Conservation (phyloP, 2,113 vertebrate genomes). For the Ictalurus punctatus region DNA sequence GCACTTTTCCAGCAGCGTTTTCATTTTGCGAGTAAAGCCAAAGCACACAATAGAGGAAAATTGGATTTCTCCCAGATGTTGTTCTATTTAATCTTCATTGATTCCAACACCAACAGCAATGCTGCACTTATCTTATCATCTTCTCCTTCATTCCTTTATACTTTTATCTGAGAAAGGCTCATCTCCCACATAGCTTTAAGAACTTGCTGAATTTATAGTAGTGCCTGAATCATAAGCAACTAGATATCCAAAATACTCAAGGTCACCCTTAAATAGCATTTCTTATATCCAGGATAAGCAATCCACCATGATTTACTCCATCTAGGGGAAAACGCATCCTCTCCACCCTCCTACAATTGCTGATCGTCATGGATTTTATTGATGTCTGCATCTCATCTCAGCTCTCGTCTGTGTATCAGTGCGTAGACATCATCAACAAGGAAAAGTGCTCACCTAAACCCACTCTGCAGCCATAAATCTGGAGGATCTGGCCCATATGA, state of each 20-base stretch:
- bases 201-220: conserved; percentile 46
- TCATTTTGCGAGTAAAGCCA: conserved; percentile 3
- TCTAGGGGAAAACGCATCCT: not conserved
- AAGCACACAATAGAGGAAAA: conserved; percentile 21
- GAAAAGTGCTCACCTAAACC: conserved; percentile 67
- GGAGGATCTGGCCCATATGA: conserved; percentile 66
- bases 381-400: conserved; percentile 67
- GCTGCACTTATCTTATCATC: not conserved
- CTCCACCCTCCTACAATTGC: conserved; percentile 29
- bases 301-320: conserved; percentile 44
- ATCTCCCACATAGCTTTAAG: conserved; percentile 8
- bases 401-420: conserved; percentile 64
- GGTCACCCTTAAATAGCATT: conserved; percentile 55
- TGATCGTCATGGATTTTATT: conserved; percentile 61
- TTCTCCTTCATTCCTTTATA: not conserved
- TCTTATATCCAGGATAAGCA: conserved; percentile 31
- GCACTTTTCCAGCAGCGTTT: not conserved
- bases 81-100: conserved; percentile 13
- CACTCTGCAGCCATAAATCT: conserved; percentile 72
- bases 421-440: conserved; percentile 69
- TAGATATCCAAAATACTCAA: conserved; percentile 50
- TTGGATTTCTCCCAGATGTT: not conserved
- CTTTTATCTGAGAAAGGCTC: not conserved
- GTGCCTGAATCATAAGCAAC: not conserved
- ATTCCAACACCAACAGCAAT: not conserved